A percentile compares a stretch with the other conserved stretches of the same genome.
phyloP scores from a whole-genome alignment of 2,888 invertebrate species.

The Dolichopus griseipennis region DNA sequence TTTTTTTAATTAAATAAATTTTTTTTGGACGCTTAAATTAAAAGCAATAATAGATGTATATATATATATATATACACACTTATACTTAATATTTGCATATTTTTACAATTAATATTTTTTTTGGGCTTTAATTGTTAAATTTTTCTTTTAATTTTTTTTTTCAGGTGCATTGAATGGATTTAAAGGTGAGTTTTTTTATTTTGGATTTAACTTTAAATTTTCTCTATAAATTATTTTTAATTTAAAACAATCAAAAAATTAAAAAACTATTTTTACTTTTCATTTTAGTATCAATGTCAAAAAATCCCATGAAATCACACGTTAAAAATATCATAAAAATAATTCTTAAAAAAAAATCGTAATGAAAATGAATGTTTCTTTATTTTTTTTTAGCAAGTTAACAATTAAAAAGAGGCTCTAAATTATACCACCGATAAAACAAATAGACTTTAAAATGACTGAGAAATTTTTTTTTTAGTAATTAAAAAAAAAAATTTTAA shows the following conservation, averaged over 20 bases:
- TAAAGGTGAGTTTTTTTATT: background rate
- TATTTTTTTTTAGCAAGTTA: background rate
- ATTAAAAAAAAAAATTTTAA: background rate
- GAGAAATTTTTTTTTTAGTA: no score
- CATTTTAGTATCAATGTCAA: background rate
- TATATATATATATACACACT: no score
- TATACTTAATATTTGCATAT: constrained; percentile 2
- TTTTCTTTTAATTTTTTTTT: background rate
- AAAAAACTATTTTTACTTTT: background rate
- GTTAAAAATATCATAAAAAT: no score
- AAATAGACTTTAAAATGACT: background rate
- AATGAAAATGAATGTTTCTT: background rate
- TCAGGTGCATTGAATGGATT: background rate
- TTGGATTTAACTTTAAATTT: no score
- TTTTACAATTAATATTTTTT: background rate
- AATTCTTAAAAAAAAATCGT: background rate
- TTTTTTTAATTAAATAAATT: background rate
- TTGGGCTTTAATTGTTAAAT: background rate
- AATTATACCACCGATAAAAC: background rate
- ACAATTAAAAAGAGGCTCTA: background rate
- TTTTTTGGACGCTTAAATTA: background rate
- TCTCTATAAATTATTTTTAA: background rate
- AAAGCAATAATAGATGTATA: no score
- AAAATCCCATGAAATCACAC: background rate
- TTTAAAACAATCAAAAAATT: background rate